phyloP scores from a whole-genome alignment of 1,140 invertebrate species.

The Contarinia nasturtii region DNA sequence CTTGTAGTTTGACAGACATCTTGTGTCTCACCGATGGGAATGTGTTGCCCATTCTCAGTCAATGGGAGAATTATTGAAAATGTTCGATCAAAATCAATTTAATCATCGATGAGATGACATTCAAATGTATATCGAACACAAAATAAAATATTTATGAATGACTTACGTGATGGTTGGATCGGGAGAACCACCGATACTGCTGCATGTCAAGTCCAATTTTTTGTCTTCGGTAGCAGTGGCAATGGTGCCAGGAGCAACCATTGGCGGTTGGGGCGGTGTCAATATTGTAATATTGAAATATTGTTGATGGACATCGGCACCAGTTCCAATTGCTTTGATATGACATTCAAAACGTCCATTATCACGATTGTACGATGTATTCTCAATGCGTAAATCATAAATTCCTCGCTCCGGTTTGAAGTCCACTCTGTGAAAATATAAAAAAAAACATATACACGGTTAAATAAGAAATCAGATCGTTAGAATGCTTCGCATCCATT shows the following conservation, averaged over 20 bases:
- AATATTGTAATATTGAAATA: conserved; percentile 69
- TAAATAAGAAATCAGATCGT: neutral
- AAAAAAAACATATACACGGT: conserved; percentile 1
- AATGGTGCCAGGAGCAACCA: conserved; percentile 44
- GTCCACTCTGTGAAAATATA: conserved; percentile 38
- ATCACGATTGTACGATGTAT: conserved; percentile 72
- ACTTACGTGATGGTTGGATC: conserved; percentile 61
- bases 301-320: conserved; percentile 63
- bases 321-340: conserved; percentile 65
- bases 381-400: conserved; percentile 72
- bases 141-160: neutral
- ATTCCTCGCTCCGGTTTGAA: conserved; percentile 57
- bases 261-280: conserved; percentile 58
- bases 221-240: conserved; percentile 62
- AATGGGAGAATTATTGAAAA: too few species aligned
- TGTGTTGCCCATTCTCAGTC: too few species aligned
- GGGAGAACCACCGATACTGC: conserved; percentile 69
- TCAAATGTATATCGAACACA: too few species aligned
- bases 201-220: conserved; percentile 56
- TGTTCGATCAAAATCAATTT: too few species aligned
- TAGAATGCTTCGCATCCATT: neutral
- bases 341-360: conserved; percentile 83
- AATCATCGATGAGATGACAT: too few species aligned
- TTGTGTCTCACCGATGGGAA: too few species aligned
- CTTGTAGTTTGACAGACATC: too few species aligned